Conservation (phyloP, 2,888 invertebrate species). For the Hemithea aestivaria region DNA sequence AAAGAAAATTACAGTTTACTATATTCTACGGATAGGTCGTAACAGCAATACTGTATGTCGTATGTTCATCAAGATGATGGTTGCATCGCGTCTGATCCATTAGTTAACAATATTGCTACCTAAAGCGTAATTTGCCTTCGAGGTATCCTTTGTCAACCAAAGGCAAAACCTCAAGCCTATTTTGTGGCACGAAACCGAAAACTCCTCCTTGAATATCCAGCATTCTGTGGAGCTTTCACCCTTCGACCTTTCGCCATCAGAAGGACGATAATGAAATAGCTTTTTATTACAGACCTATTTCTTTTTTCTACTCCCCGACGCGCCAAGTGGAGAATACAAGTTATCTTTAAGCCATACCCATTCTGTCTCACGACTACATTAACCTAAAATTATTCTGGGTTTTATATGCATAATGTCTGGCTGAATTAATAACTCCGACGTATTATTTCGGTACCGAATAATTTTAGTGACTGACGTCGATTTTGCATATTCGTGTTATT, state of each 20-base stretch:
- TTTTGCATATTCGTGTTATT: too few species aligned
- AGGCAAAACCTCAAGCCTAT: slow-evolving; percentile 20
- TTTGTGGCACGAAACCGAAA: slow-evolving; percentile 24
- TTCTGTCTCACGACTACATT: slow-evolving; percentile 8
- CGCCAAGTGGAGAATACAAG: slow-evolving; percentile 9
- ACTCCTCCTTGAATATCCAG: slow-evolving; percentile 8
- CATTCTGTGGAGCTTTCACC: slow-evolving; percentile 12
- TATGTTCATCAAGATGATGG: too few species aligned
- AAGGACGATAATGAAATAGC: slow-evolving; percentile 18
- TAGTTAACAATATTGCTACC: slow-evolving; percentile 18
- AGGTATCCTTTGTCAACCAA: slow-evolving; percentile 15
- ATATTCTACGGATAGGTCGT: too few species aligned
- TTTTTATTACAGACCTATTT: slow-evolving; percentile 20
- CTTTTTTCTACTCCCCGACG: slow-evolving; percentile 13
- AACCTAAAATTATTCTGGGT: slow-evolving; percentile 4
- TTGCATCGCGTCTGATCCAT: slow-evolving; percentile 13
- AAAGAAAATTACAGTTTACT: too few species aligned
- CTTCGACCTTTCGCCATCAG: slow-evolving; percentile 23
- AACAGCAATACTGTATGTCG: too few species aligned
- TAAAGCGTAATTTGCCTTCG: slow-evolving; percentile 20
- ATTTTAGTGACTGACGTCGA: not conserved
- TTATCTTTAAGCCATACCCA: not conserved
- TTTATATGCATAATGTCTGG: not conserved
- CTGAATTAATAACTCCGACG: not conserved
- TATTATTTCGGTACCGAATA: not conserved